Evolutionary conservation across 2,113 vertebrate species (phyloP).

Genomic region (Tenrec ecaudatus): DNA sequence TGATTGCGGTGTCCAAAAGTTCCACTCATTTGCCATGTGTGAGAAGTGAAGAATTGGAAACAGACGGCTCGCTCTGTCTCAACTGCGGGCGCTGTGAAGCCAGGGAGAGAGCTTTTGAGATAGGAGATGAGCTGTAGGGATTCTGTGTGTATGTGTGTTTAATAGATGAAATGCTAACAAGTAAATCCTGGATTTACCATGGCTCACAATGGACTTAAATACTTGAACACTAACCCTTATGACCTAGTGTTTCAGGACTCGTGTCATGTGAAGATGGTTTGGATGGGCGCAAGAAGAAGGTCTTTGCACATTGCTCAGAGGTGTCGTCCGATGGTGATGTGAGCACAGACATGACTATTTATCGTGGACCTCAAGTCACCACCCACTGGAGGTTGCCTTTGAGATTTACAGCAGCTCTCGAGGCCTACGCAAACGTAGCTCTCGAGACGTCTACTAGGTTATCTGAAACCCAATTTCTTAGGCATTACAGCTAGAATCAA

Average conservation of each 20-base stretch:
- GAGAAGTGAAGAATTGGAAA: conserved; percentile 78
- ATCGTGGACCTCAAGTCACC: background rate
- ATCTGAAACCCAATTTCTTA: background rate
- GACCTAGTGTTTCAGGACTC: background rate
- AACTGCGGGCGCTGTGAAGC: conserved; percentile 47
- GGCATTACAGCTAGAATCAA: background rate
- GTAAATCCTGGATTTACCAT: background rate
- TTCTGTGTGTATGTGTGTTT: background rate
- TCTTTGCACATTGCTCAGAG: background rate
- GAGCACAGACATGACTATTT: background rate
- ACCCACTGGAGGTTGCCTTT: background rate
- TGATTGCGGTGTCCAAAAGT: conserved; percentile 76
- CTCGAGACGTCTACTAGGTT: background rate
- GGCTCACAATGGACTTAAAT: background rate
- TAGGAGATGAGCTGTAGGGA: background rate
- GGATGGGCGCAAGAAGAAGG: background rate
- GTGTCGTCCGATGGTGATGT: background rate
- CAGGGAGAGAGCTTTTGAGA: conserved; percentile 11
- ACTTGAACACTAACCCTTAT: background rate
- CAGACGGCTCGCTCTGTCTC: conserved; percentile 69
- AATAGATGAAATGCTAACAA: conserved; percentile 1
- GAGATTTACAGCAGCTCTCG: conserved; percentile 34
- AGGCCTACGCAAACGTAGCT: background rate
- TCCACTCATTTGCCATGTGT: conserved; percentile 75
- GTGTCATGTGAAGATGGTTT: background rate